Base-by-base conservation (phyloP, 2,797 vertebrate genomes). In the Bradypus variegatus region DNA sequence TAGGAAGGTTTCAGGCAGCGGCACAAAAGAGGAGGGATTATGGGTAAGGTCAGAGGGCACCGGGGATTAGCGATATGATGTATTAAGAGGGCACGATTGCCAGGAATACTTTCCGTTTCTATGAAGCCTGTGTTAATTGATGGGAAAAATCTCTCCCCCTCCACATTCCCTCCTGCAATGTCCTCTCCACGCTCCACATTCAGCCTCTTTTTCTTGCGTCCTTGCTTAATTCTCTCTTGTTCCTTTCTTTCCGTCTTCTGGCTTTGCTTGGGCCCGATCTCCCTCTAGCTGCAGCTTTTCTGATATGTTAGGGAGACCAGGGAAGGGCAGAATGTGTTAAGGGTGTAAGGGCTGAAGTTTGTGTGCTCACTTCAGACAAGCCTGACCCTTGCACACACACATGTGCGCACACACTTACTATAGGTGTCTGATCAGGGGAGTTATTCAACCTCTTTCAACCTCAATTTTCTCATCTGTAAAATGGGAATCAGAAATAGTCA, bases 11-110 rank as follows among this genome's bases (percentile, higher is more conserved):
- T 96, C 93, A 86, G 94, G 81, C 83, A 1, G 0, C 18, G 0
- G 85, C 33, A 88, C 88, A 97, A 97, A 96, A 94, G 93, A 95
- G 79, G 80, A 36, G 80, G 96, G 96, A 97, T 97, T 97, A 97
- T 95, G 96, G 96, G 95, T 88, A 96, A 96, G 96, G 96, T 96
- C 97, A 96, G 94, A 95, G 97, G 96, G 93, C 95, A 15, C 70
- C 6, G 11, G 75, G 96, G 97, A 97, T 97, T 97, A 97, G 96
- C 96, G 96, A 93, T 90, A 93, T 92, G 95, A 93, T 96, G 96
- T 95, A 95, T 96, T 95, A 96, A 92, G 94, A 96, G 96, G 95
- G 91, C 95, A 90, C 82, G 93, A 19, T 94, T 58, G 95, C 95
- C 93, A 85, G 91, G 89, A 95, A 84, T 87, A 89, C 94, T 95